Percentiles rank a stretch among this genome's conserved stretches.
These are phyloP conservation scores for Nomia melanderi DNA, from an alignment of 1,140 invertebrate genomes.

Conservation along the genomic window DNA sequence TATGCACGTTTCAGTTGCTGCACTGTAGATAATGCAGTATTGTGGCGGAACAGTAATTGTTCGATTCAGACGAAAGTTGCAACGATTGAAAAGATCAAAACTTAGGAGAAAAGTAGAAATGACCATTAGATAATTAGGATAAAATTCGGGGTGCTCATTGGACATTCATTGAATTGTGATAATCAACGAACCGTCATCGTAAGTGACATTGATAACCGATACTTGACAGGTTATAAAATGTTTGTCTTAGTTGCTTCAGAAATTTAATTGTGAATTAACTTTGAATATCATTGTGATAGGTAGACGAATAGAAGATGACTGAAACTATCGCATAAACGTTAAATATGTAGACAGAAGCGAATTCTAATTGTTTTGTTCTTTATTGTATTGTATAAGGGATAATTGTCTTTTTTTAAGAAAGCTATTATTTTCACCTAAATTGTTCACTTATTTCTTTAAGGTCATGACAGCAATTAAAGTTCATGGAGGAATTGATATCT, in stretches of 20 bases:
- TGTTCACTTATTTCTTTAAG: constrained; percentile 26
- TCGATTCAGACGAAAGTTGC: not conserved
- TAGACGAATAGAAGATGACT: not conserved
- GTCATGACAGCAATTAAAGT: constrained; percentile 75
- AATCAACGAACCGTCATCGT: not conserved
- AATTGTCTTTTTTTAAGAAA: not conserved
- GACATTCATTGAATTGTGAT: not conserved
- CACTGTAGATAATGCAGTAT: constrained; percentile 29
- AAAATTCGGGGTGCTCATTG: not conserved
- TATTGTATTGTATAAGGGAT: not conserved
- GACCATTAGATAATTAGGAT: not conserved
- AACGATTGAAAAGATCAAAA: not conserved
- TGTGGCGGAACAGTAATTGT: not conserved
- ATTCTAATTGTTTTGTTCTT: not conserved
- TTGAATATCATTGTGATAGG: not conserved
- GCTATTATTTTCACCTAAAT: not conserved
- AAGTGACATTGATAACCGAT: not conserved
- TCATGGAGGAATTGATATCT: constrained; percentile 77
- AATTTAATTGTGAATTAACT: not conserved
- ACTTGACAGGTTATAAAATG: constrained; percentile 19
- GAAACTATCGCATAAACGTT: no score
- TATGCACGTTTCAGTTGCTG: not conserved
- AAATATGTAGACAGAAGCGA: not conserved
- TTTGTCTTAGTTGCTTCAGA: not conserved
- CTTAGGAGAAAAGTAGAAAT: not conserved